Conservation (phyloP, 2,888 invertebrate genomes). For the Hermaeophaga mercurialis region DNA sequence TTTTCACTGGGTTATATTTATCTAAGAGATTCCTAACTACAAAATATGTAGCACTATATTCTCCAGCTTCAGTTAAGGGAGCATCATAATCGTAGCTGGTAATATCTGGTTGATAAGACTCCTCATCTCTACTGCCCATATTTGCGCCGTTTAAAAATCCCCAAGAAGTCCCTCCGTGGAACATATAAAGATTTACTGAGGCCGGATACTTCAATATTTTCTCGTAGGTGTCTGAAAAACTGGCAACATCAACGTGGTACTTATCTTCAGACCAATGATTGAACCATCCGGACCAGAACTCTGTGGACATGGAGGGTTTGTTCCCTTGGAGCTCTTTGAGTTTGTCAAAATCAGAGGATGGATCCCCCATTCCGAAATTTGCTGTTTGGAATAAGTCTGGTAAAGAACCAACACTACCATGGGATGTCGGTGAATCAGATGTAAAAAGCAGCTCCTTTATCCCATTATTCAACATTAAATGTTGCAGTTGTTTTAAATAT, state of each 20-base stretch:
- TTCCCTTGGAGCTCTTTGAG: conserved; percentile 57
- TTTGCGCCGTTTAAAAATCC: conserved; percentile 64
- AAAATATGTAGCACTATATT: conserved; percentile 75
- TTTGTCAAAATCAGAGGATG: conserved; percentile 53
- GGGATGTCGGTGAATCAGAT: conserved; percentile 55
- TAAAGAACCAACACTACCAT: conserved; percentile 39
- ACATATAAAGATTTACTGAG: conserved; percentile 89
- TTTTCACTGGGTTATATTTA: conserved; percentile 48
- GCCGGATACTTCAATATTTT: conserved; percentile 52
- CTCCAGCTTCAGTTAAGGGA: conserved; percentile 86
- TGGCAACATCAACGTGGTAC: conserved; percentile 38
- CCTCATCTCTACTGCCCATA: conserved; percentile 32
- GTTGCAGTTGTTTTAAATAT: conserved; percentile 54
- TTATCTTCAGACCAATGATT: conserved; percentile 60
- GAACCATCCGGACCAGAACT: conserved; percentile 66
- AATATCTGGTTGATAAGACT: conserved; percentile 40
- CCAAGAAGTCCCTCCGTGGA: conserved; percentile 88
- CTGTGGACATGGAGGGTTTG: conserved; percentile 61
- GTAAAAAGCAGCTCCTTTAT: conserved; percentile 60
- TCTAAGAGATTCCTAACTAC: conserved; percentile 63
- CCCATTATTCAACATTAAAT: conserved; percentile 50
- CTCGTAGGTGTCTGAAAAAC: conserved; percentile 35
- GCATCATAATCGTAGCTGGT: conserved; percentile 73
- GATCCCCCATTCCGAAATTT: conserved; percentile 59
- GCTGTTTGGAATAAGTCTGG: conserved; percentile 43